Evolutionary conservation across 2,888 invertebrate species (phyloP).

Genomic region (Bellardia pandia): DNA sequence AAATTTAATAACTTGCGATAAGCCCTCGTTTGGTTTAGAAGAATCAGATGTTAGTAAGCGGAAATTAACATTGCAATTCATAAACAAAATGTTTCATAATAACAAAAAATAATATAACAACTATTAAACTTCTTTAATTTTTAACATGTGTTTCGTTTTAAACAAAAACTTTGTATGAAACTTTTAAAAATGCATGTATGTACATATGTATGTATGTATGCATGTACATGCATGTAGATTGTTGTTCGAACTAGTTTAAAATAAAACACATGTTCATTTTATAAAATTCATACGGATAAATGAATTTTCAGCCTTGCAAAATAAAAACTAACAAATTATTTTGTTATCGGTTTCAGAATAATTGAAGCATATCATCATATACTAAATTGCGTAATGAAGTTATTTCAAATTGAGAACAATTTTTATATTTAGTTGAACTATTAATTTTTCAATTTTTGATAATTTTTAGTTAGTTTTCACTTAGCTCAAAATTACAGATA

Average conservation of each 20-base stretch:
- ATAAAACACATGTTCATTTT: constrained; percentile 41
- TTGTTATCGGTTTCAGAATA: constrained; percentile 6
- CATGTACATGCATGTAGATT: not conserved
- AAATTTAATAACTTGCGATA: constrained; percentile 40
- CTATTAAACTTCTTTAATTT: constrained; percentile 13
- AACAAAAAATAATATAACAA: not conserved
- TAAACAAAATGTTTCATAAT: constrained; percentile 23
- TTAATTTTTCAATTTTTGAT: too few species aligned
- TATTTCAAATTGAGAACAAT: too few species aligned
- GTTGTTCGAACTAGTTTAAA: constrained; percentile 24
- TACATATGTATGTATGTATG: too few species aligned
- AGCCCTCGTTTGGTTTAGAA: constrained; percentile 17
- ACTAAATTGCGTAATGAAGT: not conserved
- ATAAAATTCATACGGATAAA: not conserved
- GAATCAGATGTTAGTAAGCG: constrained; percentile 25
- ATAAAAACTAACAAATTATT: constrained; percentile 9
- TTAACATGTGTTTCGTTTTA: constrained; percentile 43
- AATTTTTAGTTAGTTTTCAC: too few species aligned
- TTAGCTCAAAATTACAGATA: too few species aligned
- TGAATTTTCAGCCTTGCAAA: constrained; percentile 19
- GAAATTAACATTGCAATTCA: constrained; percentile 45
- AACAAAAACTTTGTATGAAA: not conserved
- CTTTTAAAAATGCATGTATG: constrained; percentile 16
- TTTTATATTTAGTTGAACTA: too few species aligned
- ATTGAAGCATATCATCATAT: constrained; percentile 7